phyloP scores from a whole-genome alignment of 2,113 vertebrate genomes.

The Seriola dumerili region DNA sequence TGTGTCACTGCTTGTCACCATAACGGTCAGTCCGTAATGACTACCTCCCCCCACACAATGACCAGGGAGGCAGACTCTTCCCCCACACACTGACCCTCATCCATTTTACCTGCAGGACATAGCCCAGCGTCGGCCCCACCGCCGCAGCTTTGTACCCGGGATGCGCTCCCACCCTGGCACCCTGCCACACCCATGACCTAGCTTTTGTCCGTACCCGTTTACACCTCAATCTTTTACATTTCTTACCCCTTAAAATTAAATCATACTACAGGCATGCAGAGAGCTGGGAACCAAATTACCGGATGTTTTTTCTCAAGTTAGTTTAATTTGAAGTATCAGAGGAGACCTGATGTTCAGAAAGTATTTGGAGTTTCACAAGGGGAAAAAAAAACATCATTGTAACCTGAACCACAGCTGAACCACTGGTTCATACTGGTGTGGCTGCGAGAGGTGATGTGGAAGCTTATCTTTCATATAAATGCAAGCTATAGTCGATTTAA shows the following conservation, averaged over 20 bases:
- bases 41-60: conserved; percentile 68
- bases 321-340: conserved; percentile 1
- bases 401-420: background rate
- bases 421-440: background rate
- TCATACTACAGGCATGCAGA: background rate
- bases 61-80: conserved; percentile 52
- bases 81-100: conserved; percentile 54
- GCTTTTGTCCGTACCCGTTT: conserved; percentile 10
- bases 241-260: background rate
- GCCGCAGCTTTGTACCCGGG: conserved; percentile 1
- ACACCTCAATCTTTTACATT: background rate
- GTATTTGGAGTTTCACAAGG: background rate
- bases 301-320: background rate
- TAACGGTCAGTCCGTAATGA: conserved; percentile 78
- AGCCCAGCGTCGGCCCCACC: background rate
- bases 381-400: background rate
- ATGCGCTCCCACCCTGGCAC: conserved; percentile 12
- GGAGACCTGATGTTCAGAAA: background rate
- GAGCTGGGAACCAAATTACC: background rate
- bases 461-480: background rate
- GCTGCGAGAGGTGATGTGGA: background rate
- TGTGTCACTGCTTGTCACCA: conserved; percentile 72
- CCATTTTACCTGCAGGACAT: conserved; percentile 68
- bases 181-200: conserved; percentile 11
- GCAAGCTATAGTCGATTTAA: background rate